Evolutionary conservation across 2,888 invertebrate species (phyloP), one percentile per base, ranked within the genome.

Genomic region (Griposia aprilina): DNA sequence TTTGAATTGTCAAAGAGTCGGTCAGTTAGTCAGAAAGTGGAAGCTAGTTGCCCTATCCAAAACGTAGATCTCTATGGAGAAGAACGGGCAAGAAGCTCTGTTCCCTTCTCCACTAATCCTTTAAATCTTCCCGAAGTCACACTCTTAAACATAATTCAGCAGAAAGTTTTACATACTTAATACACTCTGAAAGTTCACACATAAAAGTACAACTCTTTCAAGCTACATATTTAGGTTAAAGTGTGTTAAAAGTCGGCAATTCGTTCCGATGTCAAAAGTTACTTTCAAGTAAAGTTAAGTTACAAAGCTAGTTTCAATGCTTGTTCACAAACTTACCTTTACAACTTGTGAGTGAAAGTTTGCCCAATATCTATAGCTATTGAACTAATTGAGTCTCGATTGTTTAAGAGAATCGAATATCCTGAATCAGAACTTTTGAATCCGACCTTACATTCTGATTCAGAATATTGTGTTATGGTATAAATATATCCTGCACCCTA

Each of bases 241-340:
- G 23, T 63, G 23, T 74, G 76, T 69, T 71, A 66, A 63, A 74
- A 81, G 68, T 59, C 63, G 72, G 60, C 84, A 75, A 84, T 85
- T 69, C 76, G 74, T 80, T 66, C 59, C 36, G 60, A 55, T 59
- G 74, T 84, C 78, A 73, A 73, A 84, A 87, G 74, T 85, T 69
- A 68, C 67, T 52, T 60, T 57, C 70, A 57, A 65, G 45, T 63
- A 15, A 66, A 69, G 76, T 76, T 60, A 60, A 82, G 71, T 83
- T 67, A 67, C 73, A 70, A 71, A 80, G 65, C 52, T 73, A 81
- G 84, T 83, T 83, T 36, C 76, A 84, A 74, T 60, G 67, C 62
- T 74, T 65, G 30, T 45, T 81, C n/a, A 62, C 62, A 41, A 83
- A 83, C 76, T 74, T 77, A 74, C 62, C 67, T 76, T 77, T 15